Conservation (phyloP, 2,888 invertebrate species). For the Apeira syringaria region DNA sequence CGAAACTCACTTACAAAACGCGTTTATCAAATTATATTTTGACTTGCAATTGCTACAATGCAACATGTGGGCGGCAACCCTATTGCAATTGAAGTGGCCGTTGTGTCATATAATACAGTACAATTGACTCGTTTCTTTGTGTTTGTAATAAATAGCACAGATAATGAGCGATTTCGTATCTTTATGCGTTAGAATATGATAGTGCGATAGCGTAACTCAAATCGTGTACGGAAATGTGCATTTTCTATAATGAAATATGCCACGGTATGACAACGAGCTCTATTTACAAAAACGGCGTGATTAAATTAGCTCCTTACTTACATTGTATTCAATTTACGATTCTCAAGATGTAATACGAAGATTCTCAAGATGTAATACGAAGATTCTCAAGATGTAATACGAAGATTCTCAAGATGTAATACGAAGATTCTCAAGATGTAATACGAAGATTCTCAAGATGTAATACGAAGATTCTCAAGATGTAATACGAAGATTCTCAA, state of each 20-base stretch:
- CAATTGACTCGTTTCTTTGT: slow-evolving; percentile 19
- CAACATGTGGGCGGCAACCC: slow-evolving; percentile 24
- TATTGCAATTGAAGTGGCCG: slow-evolving; percentile 22
- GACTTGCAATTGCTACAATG: slow-evolving; percentile 13
- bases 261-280: slow-evolving; percentile 1
- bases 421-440: too few relatives aligned
- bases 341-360: not conserved
- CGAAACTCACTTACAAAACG: slow-evolving; percentile 23
- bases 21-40: slow-evolving; percentile 25
- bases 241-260: not conserved
- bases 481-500: too few relatives aligned
- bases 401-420: too few relatives aligned
- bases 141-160: slow-evolving; percentile 17
- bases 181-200: not conserved
- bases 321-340: not conserved
- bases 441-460: too few relatives aligned
- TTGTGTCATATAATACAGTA: slow-evolving; percentile 23
- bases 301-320: not conserved
- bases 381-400: too few relatives aligned
- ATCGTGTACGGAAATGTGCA: not conserved
- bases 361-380: too few relatives aligned
- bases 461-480: too few relatives aligned
- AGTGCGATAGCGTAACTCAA: not conserved
- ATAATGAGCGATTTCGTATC: not conserved
- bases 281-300: not conserved